Evolutionary conservation across 2,797 vertebrate species (phyloP).

Genomic region (Lepidocolaptes lacrymiger): DNA sequence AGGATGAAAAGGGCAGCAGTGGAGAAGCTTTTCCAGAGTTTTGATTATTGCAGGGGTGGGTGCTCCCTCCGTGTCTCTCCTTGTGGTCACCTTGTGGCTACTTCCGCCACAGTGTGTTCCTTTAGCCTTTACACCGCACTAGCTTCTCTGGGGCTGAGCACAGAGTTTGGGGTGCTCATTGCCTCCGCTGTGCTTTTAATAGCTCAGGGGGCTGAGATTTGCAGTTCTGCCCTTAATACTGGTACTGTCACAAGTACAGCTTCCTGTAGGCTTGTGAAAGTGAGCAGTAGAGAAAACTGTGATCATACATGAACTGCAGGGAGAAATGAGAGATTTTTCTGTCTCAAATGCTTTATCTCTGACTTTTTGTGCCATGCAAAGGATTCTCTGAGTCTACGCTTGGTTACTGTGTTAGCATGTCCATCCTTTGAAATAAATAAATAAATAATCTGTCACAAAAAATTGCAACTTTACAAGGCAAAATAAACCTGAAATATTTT

Average conservation of each 20-base stretch:
- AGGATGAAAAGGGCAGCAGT: conserved; percentile 38
- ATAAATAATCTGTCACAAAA: background rate
- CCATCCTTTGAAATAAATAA: background rate
- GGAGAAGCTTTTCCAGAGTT: background rate
- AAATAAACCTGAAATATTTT: conserved; percentile 12
- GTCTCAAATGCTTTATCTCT: background rate
- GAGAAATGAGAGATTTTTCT: background rate
- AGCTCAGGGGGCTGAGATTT: background rate
- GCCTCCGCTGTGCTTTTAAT: background rate
- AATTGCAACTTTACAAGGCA: background rate
- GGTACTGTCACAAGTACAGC: background rate
- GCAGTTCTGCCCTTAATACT: background rate
- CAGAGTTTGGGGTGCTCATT: rapidly evolving
- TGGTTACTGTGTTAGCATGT: background rate
- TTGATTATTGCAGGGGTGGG: background rate
- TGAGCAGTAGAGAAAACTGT: background rate
- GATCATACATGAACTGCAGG: background rate
- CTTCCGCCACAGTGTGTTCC: background rate
- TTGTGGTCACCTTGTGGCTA: background rate
- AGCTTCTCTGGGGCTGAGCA: background rate
- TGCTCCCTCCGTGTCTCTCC: background rate
- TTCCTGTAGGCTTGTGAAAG: background rate
- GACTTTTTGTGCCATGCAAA: background rate
- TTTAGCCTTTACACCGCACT: background rate
- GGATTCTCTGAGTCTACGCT: background rate